Evolutionary conservation across 2,888 invertebrate species (phyloP), one percentile per base, ranked within the genome.

Genomic region (Agrochola lota): DNA sequence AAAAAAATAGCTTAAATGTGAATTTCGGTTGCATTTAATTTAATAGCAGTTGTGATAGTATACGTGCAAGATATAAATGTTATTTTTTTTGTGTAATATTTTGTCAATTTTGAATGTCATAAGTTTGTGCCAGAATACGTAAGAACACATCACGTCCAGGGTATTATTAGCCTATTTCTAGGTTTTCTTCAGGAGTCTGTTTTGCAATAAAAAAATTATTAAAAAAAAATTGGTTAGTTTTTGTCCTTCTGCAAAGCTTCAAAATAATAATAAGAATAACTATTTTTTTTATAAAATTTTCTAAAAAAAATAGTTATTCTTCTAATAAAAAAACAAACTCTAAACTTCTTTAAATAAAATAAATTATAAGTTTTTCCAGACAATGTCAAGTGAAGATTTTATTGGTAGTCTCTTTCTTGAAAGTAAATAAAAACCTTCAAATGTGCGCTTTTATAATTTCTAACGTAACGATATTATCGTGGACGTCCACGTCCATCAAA

Each of bases 101-200:
- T 70, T 40, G 17, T 20, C 1, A 23, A 15, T 26, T 46, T 71
- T 46, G 7, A 40, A 23, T 52, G 52, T 73, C 64, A 4, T 40
- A 11, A 55, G 17, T 73, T 30, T 43, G 73, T 73, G 55, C 72
- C 40, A 73, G 73, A 70, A 73, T 26, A 73, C 23, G 43, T 43
- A 55, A n/a, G 5, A 55, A 17, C 15, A 70, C 35, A 52, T 55
- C 52, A 72, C 5, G 23, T 73, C 43, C 23, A 72, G 8, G 11
- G 26, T 72, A 72, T 49, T n/a, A 49, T 35, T n/a, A 73, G 23
- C 52, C 15, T 23, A 17, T 71, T 52, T 52, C 40, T 23, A 40
- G 7, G 64, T 15, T 43, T 26, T 8, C 9, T 30, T 6, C 15
- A n/a, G n/a, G 26, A 26, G 6, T 46, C 11, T 3, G 26, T 57